Conservation (phyloP, 2,113 vertebrate species). For the Acrocephalus kingi region DNA sequence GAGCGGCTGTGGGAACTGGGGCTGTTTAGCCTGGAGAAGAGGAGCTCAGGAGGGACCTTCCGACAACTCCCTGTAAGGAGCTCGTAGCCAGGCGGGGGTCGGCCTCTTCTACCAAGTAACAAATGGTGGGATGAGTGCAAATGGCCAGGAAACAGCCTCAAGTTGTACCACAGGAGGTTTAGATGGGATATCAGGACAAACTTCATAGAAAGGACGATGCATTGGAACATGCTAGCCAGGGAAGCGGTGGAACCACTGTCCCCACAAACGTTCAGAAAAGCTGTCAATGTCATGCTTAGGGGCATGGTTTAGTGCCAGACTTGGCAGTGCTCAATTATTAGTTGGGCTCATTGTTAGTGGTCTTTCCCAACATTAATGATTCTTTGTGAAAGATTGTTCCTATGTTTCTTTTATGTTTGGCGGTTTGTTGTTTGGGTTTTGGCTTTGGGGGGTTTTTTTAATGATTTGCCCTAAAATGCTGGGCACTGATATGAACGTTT, state of each 20-base stretch:
- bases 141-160: not conserved
- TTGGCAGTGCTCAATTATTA: not conserved
- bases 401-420: not conserved
- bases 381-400: not conserved
- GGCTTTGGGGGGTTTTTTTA: not conserved
- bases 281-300: not conserved
- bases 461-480: not conserved
- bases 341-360: not conserved
- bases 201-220: not conserved
- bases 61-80: not conserved
- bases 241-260: not conserved
- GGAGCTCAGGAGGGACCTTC: not conserved
- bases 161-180: not conserved
- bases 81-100: not conserved
- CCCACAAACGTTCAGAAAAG: not conserved
- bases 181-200: not conserved
- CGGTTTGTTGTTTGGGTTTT: not conserved
- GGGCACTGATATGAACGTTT: accelerated
- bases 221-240: not conserved
- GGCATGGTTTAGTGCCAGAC: not conserved
- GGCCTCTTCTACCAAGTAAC: not conserved
- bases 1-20: not conserved
- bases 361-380: not conserved
- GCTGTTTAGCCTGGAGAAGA: not conserved
- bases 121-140: too few relatives aligned